Conservation (phyloP, 2,113 vertebrate genomes). For the Spizaetus ornatus region DNA sequence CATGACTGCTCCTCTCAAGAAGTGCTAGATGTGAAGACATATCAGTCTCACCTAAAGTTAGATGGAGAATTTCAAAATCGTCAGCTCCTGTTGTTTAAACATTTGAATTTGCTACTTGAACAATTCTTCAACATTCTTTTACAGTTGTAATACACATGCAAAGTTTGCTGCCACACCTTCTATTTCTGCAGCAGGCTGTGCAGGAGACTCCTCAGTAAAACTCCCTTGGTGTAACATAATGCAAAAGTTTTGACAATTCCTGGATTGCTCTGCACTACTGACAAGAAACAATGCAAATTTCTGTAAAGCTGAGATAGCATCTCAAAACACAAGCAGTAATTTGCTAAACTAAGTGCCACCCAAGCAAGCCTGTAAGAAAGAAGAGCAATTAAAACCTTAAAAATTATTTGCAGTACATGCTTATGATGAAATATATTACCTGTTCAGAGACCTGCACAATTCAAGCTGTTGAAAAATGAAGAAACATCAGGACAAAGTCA, state of each 20-base stretch:
- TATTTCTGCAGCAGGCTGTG: neutral
- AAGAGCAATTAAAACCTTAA: neutral
- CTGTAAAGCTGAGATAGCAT: neutral
- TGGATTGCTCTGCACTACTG: neutral
- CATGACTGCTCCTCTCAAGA: neutral
- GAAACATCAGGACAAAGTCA: neutral
- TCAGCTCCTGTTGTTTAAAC: neutral
- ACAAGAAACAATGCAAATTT: neutral
- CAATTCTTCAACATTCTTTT: neutral
- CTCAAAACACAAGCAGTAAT: neutral
- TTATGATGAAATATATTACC: neutral
- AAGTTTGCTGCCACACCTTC: neutral
- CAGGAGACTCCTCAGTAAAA: neutral
- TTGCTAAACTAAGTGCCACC: neutral
- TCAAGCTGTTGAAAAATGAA: neutral
- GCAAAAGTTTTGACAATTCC: neutral
- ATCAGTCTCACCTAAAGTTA: neutral
- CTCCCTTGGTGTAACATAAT: neutral
- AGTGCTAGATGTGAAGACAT: neutral
- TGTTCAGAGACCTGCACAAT: neutral
- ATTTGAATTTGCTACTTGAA: neutral
- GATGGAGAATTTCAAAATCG: neutral
- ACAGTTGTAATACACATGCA: neutral
- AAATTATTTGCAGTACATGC: neutral
- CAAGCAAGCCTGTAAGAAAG: neutral